Evolutionary conservation across 2,888 invertebrate species (phyloP).

Genomic region (Clunio marinus): DNA sequence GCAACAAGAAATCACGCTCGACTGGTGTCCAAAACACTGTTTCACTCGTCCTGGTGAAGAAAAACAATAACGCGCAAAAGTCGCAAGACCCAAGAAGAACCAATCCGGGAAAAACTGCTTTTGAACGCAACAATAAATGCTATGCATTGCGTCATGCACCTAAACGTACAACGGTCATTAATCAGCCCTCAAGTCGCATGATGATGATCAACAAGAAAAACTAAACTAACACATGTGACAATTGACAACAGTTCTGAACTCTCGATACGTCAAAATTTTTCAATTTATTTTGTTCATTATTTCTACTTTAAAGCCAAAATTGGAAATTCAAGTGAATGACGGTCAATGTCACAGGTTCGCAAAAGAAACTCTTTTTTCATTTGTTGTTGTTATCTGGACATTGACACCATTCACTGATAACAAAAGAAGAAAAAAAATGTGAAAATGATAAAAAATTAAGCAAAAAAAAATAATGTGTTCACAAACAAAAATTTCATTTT

Average conservation of each 20-base stretch:
- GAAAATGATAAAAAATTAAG: constrained; percentile 7
- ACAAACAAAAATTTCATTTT: neutral
- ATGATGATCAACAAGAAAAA: constrained; percentile 14
- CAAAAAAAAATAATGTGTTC: constrained; percentile 24
- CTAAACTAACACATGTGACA: neutral
- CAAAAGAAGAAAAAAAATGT: constrained; percentile 10
- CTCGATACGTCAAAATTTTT: no score
- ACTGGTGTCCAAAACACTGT: constrained; percentile 3
- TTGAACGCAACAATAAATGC: constrained; percentile 33
- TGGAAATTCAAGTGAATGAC: neutral
- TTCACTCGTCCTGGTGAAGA: constrained; percentile 5
- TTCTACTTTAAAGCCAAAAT: constrained; percentile 9
- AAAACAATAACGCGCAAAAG: neutral
- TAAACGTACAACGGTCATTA: constrained; percentile 11
- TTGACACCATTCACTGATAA: neutral
- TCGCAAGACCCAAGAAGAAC: neutral
- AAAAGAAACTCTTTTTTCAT: no score
- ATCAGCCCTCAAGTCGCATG: constrained; percentile 22
- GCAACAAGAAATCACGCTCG: constrained; percentile 23
- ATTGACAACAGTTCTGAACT: no score
- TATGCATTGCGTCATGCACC: constrained; percentile 12
- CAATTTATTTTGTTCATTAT: no score
- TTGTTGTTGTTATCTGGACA: no score
- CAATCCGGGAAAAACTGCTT: neutral
- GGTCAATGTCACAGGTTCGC: no score